These are phyloP conservation scores for Macheiramphus alcinus DNA, from an alignment of 2,113 vertebrate species.

Conservation along the genomic window DNA sequence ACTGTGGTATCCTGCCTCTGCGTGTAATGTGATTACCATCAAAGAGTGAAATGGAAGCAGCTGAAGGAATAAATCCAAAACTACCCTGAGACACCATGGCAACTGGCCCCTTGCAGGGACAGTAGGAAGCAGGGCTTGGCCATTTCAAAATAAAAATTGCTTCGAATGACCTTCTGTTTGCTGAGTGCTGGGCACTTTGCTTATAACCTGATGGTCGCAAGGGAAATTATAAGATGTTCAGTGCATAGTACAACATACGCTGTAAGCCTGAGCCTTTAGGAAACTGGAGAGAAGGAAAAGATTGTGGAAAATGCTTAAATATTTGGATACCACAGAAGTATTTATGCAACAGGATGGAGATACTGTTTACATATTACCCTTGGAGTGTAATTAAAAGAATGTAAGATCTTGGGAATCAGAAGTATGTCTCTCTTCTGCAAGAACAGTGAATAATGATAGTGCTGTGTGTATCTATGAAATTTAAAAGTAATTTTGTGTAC, in stretches of 20 bases:
- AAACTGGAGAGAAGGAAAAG: not conserved
- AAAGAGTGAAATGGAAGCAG: not conserved
- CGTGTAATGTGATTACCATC: not conserved
- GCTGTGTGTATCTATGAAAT: not conserved
- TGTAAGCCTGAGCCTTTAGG: not conserved
- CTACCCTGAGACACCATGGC: conserved; percentile 64
- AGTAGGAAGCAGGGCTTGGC: not conserved
- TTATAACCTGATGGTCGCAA: not conserved
- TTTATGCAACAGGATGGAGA: conserved; percentile 69
- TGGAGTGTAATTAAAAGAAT: not conserved
- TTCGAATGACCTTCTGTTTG: not conserved
- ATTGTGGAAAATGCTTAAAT: conserved; percentile 66
- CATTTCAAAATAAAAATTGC: not conserved
- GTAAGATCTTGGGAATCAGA: not conserved
- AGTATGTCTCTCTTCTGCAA: not conserved
- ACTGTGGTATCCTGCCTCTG: not conserved
- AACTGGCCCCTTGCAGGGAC: conserved; percentile 51
- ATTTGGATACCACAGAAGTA: conserved; percentile 70
- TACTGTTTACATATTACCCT: conserved; percentile 33
- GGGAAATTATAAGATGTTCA: not conserved
- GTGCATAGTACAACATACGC: accelerated
- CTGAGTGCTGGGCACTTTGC: not conserved
- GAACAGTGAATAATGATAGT: not conserved
- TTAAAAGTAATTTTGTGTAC: not conserved
- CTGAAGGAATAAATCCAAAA: conserved; percentile 26